These are phyloP conservation scores for Hoplodrina ambigua DNA, from an alignment of 2,888 invertebrate species.

Conservation along the genomic window DNA sequence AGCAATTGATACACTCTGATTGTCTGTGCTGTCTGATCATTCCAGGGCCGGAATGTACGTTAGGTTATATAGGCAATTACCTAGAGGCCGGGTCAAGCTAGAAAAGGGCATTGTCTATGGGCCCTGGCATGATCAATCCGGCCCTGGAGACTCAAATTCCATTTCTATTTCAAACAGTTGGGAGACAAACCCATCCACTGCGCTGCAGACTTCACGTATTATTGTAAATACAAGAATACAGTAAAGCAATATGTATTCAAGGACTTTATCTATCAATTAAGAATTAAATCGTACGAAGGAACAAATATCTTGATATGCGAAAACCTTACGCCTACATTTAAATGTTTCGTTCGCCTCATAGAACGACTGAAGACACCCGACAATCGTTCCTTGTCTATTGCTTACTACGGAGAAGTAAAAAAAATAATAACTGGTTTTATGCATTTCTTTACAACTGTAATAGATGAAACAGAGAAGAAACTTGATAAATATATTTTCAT, in stretches of 20 bases:
- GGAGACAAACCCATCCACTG: not conserved
- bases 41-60: too few species aligned
- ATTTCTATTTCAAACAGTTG: constrained; percentile 16
- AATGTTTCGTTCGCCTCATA: constrained; percentile 68
- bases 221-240: not conserved
- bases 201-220: constrained; percentile 24
- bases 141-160: not conserved
- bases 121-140: too few species aligned
- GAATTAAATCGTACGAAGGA: constrained; percentile 65
- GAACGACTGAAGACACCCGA: constrained; percentile 54
- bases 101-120: too few species aligned
- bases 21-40: too few species aligned
- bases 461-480: constrained; percentile 71
- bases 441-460: constrained; percentile 68
- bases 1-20: too few species aligned
- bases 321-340: constrained; percentile 69
- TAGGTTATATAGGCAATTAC: too few species aligned
- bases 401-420: constrained; percentile 78
- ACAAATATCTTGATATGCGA: constrained; percentile 69
- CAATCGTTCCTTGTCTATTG: constrained; percentile 63
- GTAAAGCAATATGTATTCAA: constrained; percentile 65
- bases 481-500: constrained; percentile 67
- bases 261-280: constrained; percentile 72
- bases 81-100: too few species aligned
- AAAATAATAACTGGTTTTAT: constrained; percentile 72